Percentiles rank a stretch among this genome's conserved stretches.
phyloP scores from a whole-genome alignment of 53 echinoderm and acorn worm genomes.

The Luidia sarsii region DNA sequence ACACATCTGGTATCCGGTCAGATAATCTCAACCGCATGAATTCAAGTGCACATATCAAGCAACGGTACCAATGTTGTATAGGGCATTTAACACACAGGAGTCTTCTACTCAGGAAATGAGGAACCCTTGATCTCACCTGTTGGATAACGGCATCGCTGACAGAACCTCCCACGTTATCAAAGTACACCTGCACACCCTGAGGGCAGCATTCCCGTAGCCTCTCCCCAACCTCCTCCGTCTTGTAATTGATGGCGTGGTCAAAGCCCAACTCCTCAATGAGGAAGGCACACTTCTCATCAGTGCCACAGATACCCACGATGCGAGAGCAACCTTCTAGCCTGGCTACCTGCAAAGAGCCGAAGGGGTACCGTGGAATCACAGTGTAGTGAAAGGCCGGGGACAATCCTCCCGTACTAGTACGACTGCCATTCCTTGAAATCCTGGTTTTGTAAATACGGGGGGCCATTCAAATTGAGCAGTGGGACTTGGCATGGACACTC shows the following conservation, averaged over 20 bases:
- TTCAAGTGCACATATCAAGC: too few relatives aligned
- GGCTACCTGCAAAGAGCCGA: slow-evolving; percentile 68
- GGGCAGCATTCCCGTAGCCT: slow-evolving; percentile 84
- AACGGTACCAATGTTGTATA: too few relatives aligned
- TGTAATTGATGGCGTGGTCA: slow-evolving; percentile 91
- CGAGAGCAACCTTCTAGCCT: slow-evolving; percentile 85
- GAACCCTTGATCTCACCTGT: slow-evolving; percentile 84
- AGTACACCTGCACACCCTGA: slow-evolving; percentile 83
- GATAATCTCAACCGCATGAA: background rate
- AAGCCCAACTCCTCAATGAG: slow-evolving; percentile 83
- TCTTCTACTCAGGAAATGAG: too few relatives aligned
- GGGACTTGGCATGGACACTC: too few relatives aligned
- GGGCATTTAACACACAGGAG: too few relatives aligned
- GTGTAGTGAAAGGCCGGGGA: background rate
- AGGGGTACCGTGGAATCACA: background rate
- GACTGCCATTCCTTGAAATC: too few relatives aligned
- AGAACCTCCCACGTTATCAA: slow-evolving; percentile 94
- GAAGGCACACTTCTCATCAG: slow-evolving; percentile 81
- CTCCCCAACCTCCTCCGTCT: slow-evolving; percentile 67
- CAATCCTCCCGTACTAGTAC: too few relatives aligned
- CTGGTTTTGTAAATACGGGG: too few relatives aligned
- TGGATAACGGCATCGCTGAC: slow-evolving; percentile 91
- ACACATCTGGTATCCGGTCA: background rate
- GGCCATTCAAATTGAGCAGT: too few relatives aligned
- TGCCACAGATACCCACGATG: slow-evolving; percentile 92